Conservation (phyloP, 2,888 invertebrate species). For the Poecilus cupreus region DNA sequence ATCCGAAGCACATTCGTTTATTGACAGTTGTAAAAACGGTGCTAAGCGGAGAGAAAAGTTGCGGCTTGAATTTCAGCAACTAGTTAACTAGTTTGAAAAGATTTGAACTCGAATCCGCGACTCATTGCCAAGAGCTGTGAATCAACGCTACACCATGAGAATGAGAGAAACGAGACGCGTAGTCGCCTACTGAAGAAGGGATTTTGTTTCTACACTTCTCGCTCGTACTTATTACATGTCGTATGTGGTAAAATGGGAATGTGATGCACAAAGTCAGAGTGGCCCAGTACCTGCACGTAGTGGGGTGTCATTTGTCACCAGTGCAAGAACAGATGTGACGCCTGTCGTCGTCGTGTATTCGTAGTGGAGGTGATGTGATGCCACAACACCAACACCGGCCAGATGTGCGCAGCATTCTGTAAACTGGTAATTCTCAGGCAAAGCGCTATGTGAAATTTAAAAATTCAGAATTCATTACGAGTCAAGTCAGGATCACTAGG, state of each 20-base stretch:
- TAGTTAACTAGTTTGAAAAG: constrained; percentile 44
- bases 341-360: not conserved
- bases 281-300: no score
- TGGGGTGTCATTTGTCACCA: not conserved
- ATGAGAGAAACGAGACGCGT: no score
- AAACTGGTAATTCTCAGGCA: not conserved
- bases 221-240: not conserved
- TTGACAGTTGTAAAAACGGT: constrained; percentile 46
- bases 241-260: not conserved
- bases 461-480: not conserved
- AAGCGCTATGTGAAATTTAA: not conserved
- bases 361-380: not conserved
- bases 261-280: not conserved
- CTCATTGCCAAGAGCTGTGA: not conserved
- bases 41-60: constrained; percentile 38
- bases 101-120: constrained; percentile 14
- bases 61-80: constrained; percentile 35
- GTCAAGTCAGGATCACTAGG: not conserved
- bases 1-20: constrained; percentile 33
- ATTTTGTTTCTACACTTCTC: not conserved
- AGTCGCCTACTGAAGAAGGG: no score
- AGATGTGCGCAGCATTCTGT: not conserved
- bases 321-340: not conserved
- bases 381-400: not conserved
- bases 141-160: no score